phyloP scores from a whole-genome alignment of 2,888 invertebrate genomes.

The Formica aserva region DNA sequence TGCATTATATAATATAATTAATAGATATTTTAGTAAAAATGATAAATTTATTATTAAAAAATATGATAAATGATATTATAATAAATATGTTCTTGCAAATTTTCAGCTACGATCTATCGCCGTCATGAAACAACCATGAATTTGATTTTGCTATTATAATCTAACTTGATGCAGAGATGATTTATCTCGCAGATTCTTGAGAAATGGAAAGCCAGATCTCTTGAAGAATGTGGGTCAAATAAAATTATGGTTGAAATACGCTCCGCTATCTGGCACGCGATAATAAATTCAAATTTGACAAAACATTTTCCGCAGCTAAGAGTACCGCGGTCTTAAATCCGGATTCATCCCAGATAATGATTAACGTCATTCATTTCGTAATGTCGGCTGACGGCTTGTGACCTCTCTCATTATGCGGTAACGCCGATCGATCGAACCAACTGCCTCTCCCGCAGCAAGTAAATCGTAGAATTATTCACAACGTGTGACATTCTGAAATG shows the following conservation, averaged over 20 bases:
- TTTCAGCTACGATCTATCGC: slow-evolving; percentile 17
- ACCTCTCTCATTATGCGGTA: slow-evolving; percentile 48
- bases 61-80: neutral
- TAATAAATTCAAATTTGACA: slow-evolving; percentile 42
- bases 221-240: slow-evolving; percentile 31
- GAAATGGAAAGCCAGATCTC: slow-evolving; percentile 31
- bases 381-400: slow-evolving; percentile 36
- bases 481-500: slow-evolving; percentile 55
- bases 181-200: slow-evolving; percentile 28
- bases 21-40: neutral
- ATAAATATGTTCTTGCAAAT: neutral
- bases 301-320: slow-evolving; percentile 14
- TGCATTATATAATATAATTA: neutral
- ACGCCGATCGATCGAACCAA: slow-evolving; percentile 48
- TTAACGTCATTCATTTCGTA: slow-evolving; percentile 53
- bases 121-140: neutral
- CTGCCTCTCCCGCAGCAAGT: slow-evolving; percentile 27
- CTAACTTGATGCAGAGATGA: slow-evolving; percentile 25
- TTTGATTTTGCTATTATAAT: slow-evolving; percentile 34
- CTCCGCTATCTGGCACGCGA: neutral
- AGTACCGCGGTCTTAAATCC: neutral
- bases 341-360: slow-evolving; percentile 25
- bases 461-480: slow-evolving; percentile 67
- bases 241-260: slow-evolving; percentile 37
- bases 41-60: slow-evolving; percentile 14